Evolutionary conservation across 2,113 vertebrate genomes (phyloP).

Genomic region (Chrysemys picta): DNA sequence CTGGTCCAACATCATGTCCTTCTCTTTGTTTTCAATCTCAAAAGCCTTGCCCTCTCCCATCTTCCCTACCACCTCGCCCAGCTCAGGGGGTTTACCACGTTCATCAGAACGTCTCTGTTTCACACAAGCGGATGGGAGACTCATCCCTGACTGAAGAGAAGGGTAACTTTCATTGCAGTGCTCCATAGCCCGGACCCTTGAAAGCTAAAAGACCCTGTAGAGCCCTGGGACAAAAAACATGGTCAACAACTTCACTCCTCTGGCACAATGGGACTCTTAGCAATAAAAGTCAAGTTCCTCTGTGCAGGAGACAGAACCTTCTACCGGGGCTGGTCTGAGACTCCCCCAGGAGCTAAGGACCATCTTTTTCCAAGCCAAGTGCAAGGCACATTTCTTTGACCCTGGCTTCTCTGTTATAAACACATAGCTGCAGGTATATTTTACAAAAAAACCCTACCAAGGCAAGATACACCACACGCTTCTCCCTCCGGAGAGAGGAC

Average conservation of each 20-base stretch:
- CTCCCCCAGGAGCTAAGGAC: not conserved
- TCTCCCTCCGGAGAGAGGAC: not conserved
- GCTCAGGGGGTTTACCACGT: not conserved
- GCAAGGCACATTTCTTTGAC: not conserved
- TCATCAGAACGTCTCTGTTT: not conserved
- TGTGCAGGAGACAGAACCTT: not conserved
- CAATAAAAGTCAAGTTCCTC: not conserved
- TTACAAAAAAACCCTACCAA: not conserved
- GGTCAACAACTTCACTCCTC: not conserved
- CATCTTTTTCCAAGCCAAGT: not conserved
- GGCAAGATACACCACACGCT: not conserved
- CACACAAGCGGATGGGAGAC: not conserved
- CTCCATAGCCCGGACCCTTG: not conserved
- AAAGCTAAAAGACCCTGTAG: not conserved
- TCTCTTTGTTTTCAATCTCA: constrained; percentile 11
- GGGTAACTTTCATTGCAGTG: not conserved
- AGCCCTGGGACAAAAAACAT: not conserved
- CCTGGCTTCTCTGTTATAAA: not conserved
- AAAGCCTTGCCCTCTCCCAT: not conserved
- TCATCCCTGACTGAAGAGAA: constrained; percentile 24
- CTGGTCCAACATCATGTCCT: not conserved
- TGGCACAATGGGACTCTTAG: not conserved
- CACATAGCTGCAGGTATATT: not conserved
- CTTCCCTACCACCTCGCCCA: not conserved
- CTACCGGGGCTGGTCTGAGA: not conserved